Evolutionary conservation across 2,888 invertebrate genomes (phyloP).

Genomic region (Eustalomyia histrio): DNA sequence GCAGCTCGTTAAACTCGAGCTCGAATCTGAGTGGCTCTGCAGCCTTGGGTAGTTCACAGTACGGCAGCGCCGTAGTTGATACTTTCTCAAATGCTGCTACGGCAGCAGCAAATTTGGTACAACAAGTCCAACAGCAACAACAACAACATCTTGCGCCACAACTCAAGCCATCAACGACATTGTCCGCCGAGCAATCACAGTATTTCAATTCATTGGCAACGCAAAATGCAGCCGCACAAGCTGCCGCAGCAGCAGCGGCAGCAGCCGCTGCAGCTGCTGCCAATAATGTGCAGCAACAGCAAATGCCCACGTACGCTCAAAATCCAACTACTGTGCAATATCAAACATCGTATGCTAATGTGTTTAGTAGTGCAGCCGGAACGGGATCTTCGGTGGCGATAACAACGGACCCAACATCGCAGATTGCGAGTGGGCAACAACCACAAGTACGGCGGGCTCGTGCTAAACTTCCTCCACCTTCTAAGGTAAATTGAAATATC

Average conservation of each 20-base stretch:
- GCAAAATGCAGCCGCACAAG: conserved; percentile 71
- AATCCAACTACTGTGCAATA: conserved; percentile 74
- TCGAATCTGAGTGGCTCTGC: conserved; percentile 43
- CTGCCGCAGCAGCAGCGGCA: conserved; percentile 61
- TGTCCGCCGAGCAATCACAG: conserved; percentile 84
- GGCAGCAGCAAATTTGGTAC: conserved; percentile 74
- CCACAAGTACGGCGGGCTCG: conserved; percentile 82
- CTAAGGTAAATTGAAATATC: conserved; percentile 82
- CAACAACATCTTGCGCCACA: conserved; percentile 78
- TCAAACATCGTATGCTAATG: conserved; percentile 77
- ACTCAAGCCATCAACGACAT: conserved; percentile 81
- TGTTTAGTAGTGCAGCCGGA: conserved; percentile 73
- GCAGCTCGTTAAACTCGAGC: conserved; percentile 25
- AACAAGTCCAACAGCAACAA: conserved; percentile 79
- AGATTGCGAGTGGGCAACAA: conserved; percentile 70
- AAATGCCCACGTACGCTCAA: conserved; percentile 68
- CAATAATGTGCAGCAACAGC: conserved; percentile 65
- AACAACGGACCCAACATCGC: conserved; percentile 71
- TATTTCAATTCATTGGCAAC: conserved; percentile 81
- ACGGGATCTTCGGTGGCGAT: conserved; percentile 66
- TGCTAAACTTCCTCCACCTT: conserved; percentile 90
- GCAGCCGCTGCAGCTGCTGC: conserved; percentile 64
- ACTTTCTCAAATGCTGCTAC: conserved; percentile 75
- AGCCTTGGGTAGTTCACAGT: conserved; percentile 67
- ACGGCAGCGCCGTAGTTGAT: conserved; percentile 68